Conservation (phyloP, 2,113 vertebrate species). For the Archilochus colubris region DNA sequence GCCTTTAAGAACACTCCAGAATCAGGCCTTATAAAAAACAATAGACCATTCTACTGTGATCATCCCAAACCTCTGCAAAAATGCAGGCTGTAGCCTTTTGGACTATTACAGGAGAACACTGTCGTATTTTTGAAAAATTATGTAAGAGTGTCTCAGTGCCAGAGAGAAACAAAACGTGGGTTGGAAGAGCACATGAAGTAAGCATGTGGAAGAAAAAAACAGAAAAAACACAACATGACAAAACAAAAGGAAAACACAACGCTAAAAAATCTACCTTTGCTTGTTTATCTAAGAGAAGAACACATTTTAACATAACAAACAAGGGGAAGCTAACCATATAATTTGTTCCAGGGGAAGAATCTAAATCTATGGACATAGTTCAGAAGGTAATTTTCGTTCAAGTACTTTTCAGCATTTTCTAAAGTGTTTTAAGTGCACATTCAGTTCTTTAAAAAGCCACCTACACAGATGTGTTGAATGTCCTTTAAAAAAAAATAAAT, state of each 20-base stretch:
- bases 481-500: neutral
- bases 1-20: neutral
- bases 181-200: slow-evolving; percentile 6
- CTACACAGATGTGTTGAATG: neutral
- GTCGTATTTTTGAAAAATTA: slow-evolving; percentile 46
- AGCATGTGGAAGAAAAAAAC: neutral
- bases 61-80: slow-evolving; percentile 40
- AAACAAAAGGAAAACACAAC: slow-evolving; percentile 17
- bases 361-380: neutral
- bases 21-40: slow-evolving; percentile 28
- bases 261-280: neutral
- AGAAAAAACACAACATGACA: neutral
- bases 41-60: slow-evolving; percentile 5
- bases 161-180: slow-evolving; percentile 40
- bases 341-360: neutral
- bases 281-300: neutral
- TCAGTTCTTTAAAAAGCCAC: neutral
- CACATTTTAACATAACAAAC: neutral
- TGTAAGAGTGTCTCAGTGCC: slow-evolving; percentile 12
- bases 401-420: neutral
- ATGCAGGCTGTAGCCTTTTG: slow-evolving; percentile 27
- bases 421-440: neutral
- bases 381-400: slow-evolving; percentile 15
- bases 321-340: neutral
- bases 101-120: neutral